Evolutionary conservation across 2,113 vertebrate species (phyloP).

Genomic region (Elephantulus edwardii): DNA sequence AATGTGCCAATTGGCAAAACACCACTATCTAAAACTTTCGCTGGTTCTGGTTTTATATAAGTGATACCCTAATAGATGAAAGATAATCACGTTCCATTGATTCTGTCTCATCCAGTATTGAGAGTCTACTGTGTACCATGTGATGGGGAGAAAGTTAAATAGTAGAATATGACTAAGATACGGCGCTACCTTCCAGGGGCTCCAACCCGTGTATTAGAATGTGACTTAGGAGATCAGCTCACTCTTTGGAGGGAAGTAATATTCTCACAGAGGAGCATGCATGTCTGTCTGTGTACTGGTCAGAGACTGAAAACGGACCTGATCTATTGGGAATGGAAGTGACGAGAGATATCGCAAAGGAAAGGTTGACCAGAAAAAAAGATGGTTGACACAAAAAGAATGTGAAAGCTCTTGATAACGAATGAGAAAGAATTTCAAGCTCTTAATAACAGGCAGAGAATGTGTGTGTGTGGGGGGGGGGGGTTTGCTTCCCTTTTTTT

Average conservation of each 20-base stretch:
- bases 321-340: neutral
- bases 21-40: neutral
- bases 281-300: neutral
- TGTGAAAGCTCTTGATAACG: neutral
- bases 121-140: neutral
- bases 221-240: neutral
- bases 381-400: neutral
- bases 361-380: constrained; percentile 6
- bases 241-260: neutral
- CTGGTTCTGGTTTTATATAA: neutral
- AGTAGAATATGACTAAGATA: neutral
- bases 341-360: neutral
- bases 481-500: neutral
- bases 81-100: neutral
- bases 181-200: neutral
- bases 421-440: no score
- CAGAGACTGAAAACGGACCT: constrained; percentile 18
- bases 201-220: neutral
- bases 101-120: neutral
- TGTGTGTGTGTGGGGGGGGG: neutral
- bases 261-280: neutral
- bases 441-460: neutral
- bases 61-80: neutral
- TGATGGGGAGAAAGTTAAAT: neutral
- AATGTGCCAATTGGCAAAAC: constrained; percentile 25